A percentile compares a stretch with the other conserved stretches of the same genome.
Conservation (phyloP, 2,888 invertebrate species). For the Scaptomyza cyrtandrae region DNA sequence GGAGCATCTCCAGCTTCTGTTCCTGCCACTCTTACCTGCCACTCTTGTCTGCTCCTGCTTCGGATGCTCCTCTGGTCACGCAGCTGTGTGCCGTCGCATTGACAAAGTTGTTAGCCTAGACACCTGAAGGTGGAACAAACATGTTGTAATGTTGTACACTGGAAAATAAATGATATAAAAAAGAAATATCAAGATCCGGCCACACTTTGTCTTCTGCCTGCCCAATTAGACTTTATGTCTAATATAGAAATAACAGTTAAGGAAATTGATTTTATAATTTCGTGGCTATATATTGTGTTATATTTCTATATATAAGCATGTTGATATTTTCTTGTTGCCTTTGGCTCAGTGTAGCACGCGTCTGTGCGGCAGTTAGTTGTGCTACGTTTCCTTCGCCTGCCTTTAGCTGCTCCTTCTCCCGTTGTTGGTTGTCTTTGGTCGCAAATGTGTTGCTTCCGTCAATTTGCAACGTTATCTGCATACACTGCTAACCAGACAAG, state of each 20-base stretch:
- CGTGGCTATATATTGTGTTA: too few relatives aligned
- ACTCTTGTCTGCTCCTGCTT: background rate
- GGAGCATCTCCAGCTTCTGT: constrained; percentile 1
- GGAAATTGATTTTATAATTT: too few relatives aligned
- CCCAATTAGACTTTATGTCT: too few relatives aligned
- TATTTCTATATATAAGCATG: too few relatives aligned
- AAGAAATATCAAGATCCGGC: too few relatives aligned
- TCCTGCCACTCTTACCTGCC: constrained; percentile 8
- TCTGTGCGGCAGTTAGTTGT: background rate
- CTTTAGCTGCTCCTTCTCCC: background rate
- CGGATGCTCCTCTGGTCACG: constrained; percentile 15
- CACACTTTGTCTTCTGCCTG: too few relatives aligned
- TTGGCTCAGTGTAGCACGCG: constrained; percentile 15
- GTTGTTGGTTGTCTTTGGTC: constrained; percentile 13
- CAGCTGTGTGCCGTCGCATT: constrained; percentile 56
- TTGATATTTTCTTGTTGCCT: too few relatives aligned
- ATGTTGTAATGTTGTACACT: too few relatives aligned
- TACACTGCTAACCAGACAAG: constrained; percentile 26
- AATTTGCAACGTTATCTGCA: constrained; percentile 65
- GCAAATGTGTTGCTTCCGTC: constrained; percentile 71
- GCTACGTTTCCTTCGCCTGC: constrained; percentile 5
- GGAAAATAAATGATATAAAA: too few relatives aligned
- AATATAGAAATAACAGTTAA: too few relatives aligned
- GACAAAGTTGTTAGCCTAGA: constrained; percentile 65
- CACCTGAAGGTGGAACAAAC: constrained; percentile 8